Evolutionary conservation across 2,797 vertebrate genomes (phyloP), one percentile per base, ranked within the genome.

Genomic region (Rhyacichthys aspro): DNA sequence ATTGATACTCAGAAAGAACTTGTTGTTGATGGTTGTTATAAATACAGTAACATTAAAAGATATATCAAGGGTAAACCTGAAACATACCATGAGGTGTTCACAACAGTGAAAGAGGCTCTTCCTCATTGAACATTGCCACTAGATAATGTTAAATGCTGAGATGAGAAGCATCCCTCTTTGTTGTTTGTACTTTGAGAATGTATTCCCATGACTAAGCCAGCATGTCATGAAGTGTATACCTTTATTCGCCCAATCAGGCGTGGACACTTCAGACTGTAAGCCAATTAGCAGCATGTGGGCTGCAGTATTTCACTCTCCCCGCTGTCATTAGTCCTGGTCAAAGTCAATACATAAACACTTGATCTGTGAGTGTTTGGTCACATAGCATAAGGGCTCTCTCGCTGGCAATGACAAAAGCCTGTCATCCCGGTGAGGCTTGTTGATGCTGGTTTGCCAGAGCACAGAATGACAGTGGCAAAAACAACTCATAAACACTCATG

Each of bases 181-280:
- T 16, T 67, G 58, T 72, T 55, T 44, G 32, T 32, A 16, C 57
- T 67, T 70, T 59, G 49, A 70, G 61, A 59, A 41, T 32, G 18
- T 61, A 19, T 38, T 54, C 34, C 62, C 16, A 7, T 74, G 68
- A 83, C 76, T 71, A 83, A 86, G 57, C 66, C 54, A 7, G 57
- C 11, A 3, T 76, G 76, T 47, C 67, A 32, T 42, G 45, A 46
- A 59, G 61, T 18, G 59, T 60, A 55, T 57, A 82, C 78, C 82
- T 81, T 82, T 59, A 72, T 70, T 70, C 49, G 7, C 46, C 68
- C 67, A 74, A 83, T 83, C 86, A 87, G 75, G 64, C 56, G 41
- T 75, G 76, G 80, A 74, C 79, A 79, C 83, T 82, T 81, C 71
- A 72, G 72, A 72, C 28, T 17, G 41, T 84, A 84, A 82, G 74